Base-by-base conservation (phyloP, 2,113 vertebrate genomes). In the Pagrus major region DNA sequence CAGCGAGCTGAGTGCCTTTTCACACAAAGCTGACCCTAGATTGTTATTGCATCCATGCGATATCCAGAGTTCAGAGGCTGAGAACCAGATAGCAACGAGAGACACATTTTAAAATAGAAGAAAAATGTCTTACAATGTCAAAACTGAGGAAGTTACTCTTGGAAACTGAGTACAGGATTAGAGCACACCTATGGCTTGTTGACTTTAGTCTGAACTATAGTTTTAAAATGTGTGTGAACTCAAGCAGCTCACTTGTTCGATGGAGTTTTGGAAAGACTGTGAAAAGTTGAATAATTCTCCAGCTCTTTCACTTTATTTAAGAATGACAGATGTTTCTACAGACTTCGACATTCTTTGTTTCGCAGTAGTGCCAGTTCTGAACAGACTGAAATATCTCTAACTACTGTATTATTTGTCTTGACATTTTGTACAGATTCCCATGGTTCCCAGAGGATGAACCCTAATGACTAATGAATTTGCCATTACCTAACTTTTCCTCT, bases 21-120 rank as follows among this genome's bases (percentile, higher is more conserved):
- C 73, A 58, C 46, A 65, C 47, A 44, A 20, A 58, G n/a, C 37
- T 60, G 46, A 71, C 75, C 25, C 29, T 52, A 14, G n/a, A 27
- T 29, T 51, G 63, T 51, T 35, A n/a, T 10, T 41, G 21, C 11
- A 27, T 63, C 21, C 33, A 46, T 14, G 33, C 21, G 54, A 12
- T 63, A 69, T 35, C 23, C 31, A 18, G 20, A 54, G 44, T 54
- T 42, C 27, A 8, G 16, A 12, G 15, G 61, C 9, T 52, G 9
- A 42, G 15, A 80, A 49, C 29, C 11, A 29, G 58, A 54, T 8
- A n/a, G 64, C 54, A 60, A 52, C 27, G 54, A 54, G 14, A 37
- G 11, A 44, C 6, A 27, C 18, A 16, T 61, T 63, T 33, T 15
- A 49, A 64, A 68, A 66, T 49, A 1, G 33, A 47, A 54, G 11